Evolutionary conservation across 2,113 vertebrate genomes (phyloP).

Genomic region (Cnemophilus loriae): DNA sequence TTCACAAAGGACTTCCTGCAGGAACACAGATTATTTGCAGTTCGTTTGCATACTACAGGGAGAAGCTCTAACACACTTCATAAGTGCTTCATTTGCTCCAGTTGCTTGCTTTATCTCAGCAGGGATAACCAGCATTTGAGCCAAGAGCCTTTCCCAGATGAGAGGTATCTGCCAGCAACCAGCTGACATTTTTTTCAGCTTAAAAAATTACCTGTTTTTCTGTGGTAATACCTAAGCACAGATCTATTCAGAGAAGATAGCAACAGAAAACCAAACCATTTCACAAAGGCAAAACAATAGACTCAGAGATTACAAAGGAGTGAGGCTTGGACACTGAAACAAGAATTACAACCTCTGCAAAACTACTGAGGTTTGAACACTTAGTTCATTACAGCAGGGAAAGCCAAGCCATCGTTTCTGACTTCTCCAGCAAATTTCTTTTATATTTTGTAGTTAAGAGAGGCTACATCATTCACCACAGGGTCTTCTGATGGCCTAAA

Average conservation of each 20-base stretch:
- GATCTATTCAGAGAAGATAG: neutral
- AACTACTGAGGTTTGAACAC: neutral
- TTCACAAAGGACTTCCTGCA: slow-evolving; percentile 29
- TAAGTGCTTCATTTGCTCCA: slow-evolving; percentile 11
- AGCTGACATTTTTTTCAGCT: neutral
- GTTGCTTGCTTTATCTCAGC: slow-evolving; percentile 30
- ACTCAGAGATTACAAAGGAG: neutral
- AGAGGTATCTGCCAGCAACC: slow-evolving; percentile 1
- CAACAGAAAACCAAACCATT: slow-evolving; percentile 13
- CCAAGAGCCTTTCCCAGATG: slow-evolving; percentile 25
- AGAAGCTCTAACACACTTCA: neutral
- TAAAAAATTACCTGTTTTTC: neutral
- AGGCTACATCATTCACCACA: neutral
- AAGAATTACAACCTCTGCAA: neutral
- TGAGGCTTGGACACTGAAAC: neutral
- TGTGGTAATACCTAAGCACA: neutral
- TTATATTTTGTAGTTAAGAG: slow-evolving; percentile 6
- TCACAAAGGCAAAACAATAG: neutral
- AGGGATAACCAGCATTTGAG: neutral
- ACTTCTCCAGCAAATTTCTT: slow-evolving; percentile 45
- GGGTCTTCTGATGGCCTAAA: neutral
- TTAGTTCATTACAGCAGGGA: neutral
- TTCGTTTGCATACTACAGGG: neutral
- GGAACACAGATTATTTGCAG: neutral
- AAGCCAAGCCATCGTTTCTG: neutral